Evolutionary conservation across 2,888 invertebrate genomes (phyloP).

Genomic region (Trilocha varians): DNA sequence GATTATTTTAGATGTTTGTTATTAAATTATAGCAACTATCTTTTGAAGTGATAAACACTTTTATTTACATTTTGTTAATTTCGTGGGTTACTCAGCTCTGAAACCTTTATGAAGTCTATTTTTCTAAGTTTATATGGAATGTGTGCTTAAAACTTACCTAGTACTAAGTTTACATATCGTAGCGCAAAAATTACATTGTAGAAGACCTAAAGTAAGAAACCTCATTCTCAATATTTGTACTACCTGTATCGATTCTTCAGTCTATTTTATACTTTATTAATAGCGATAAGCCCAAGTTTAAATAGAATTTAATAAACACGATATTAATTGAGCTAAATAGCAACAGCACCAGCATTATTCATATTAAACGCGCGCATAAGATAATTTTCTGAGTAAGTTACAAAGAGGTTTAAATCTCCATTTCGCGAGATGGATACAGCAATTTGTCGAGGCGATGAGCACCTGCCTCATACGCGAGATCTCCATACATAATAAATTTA

Average conservation of each 20-base stretch:
- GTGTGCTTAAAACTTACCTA: background rate
- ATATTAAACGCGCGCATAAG: constrained; percentile 11
- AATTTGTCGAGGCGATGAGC: constrained; percentile 62
- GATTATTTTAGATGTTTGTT: no score
- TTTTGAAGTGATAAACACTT: no score
- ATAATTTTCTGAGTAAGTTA: constrained; percentile 7
- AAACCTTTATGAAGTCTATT: no score
- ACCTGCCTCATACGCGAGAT: constrained; percentile 59
- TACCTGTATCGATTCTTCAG: no score
- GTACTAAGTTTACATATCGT: background rate
- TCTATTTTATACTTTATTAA: no score
- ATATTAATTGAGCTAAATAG: background rate
- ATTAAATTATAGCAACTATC: no score
- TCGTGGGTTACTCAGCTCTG: no score
- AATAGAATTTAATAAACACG: no score
- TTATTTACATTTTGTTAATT: no score
- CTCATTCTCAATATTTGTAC: no score
- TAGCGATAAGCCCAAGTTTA: no score
- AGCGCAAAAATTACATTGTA: background rate
- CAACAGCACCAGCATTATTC: background rate
- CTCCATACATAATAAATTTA: constrained; percentile 73
- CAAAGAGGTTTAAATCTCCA: constrained; percentile 33
- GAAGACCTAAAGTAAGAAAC: background rate
- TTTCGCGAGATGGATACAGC: constrained; percentile 32
- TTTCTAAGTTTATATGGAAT: no score